Evolutionary conservation across 2,797 vertebrate species (phyloP).

Genomic region (Fratercula arctica): DNA sequence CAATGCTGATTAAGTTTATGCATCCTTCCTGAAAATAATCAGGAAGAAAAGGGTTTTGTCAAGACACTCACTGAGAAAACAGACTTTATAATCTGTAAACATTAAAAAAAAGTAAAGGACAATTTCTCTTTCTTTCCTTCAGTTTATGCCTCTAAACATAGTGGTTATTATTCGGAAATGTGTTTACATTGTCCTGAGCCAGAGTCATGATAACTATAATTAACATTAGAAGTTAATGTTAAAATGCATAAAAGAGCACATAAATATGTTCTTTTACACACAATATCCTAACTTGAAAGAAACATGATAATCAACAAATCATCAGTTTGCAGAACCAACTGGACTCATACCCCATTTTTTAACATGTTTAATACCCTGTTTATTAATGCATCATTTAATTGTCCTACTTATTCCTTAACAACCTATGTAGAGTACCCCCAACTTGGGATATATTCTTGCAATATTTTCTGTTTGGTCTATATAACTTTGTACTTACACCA

Average conservation of each 20-base stretch:
- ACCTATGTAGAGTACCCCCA: not conserved
- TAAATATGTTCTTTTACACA: not conserved
- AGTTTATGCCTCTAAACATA: not conserved
- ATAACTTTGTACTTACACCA: not conserved
- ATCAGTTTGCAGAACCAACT: not conserved
- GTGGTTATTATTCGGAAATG: not conserved
- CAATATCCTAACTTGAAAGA: not conserved
- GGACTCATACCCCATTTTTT: not conserved
- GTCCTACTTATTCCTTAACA: not conserved
- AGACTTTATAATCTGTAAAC: not conserved
- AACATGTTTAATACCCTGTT: not conserved
- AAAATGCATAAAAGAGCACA: not conserved
- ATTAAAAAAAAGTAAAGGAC: not conserved
- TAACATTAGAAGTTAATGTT: not conserved
- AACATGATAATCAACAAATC: not conserved
- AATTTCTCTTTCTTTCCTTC: not conserved
- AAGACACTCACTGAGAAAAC: not conserved
- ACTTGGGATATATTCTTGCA: not conserved
- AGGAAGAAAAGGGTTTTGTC: not conserved
- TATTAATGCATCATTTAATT: not conserved
- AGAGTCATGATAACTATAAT: not conserved
- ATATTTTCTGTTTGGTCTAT: not conserved
- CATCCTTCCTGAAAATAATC: not conserved
- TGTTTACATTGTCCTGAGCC: not conserved
- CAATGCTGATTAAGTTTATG: not conserved